phyloP scores from a whole-genome alignment of 2,113 vertebrate genomes.

The Malurus alboscapulatus region DNA sequence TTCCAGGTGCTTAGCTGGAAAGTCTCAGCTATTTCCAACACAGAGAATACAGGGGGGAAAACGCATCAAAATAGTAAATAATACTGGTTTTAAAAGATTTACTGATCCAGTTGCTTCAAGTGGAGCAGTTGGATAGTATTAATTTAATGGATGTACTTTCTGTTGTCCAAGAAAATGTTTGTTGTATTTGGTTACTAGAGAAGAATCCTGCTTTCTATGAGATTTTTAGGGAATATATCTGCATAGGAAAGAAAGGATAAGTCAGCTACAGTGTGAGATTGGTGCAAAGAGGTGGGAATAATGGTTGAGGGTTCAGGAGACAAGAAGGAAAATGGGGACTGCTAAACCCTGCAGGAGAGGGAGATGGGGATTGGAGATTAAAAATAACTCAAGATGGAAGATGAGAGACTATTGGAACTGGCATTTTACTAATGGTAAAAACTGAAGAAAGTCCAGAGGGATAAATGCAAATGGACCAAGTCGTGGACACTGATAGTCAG shows the following conservation, averaged over 20 bases:
- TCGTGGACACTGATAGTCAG: not conserved
- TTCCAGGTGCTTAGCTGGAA: slow-evolving; percentile 3
- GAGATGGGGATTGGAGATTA: not conserved
- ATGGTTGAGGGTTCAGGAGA: not conserved
- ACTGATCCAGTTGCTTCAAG: not conserved
- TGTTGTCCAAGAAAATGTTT: not conserved
- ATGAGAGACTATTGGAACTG: not conserved
- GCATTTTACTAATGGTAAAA: not conserved
- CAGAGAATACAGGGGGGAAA: not conserved
- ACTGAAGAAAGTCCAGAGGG: not conserved
- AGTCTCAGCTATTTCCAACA: not conserved
- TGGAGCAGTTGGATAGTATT: not conserved
- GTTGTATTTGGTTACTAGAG: not conserved
- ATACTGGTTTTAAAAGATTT: not conserved
- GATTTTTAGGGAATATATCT: not conserved
- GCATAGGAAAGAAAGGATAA: not conserved
- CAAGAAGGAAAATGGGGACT: not conserved
- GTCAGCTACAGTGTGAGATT: not conserved
- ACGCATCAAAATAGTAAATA: not conserved
- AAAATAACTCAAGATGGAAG: not conserved
- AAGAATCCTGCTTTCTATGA: not conserved
- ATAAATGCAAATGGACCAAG: not conserved
- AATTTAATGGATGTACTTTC: not conserved
- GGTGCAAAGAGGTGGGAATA: not conserved
- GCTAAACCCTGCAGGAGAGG: not conserved